phyloP scores from a whole-genome alignment of 2,888 invertebrate species.

The Isoperla grammatica region DNA sequence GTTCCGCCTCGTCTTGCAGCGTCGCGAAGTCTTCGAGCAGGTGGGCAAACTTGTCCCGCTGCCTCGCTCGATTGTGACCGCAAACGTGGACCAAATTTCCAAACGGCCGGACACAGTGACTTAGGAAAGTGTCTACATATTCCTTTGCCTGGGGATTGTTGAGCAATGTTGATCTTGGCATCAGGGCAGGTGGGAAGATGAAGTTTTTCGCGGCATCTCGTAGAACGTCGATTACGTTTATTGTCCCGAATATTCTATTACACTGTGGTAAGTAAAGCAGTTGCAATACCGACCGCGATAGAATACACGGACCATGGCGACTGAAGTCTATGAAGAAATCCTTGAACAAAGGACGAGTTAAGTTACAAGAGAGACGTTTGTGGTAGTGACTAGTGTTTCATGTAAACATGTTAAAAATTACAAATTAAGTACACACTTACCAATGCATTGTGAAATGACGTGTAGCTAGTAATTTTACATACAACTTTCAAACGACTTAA shows the following conservation, averaged over 20 bases:
- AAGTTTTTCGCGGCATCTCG: slow-evolving; percentile 81
- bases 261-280: slow-evolving; percentile 61
- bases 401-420: background rate
- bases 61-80: slow-evolving; percentile 93
- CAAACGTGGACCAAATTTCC: slow-evolving; percentile 80
- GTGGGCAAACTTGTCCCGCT: slow-evolving; percentile 87
- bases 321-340: slow-evolving; percentile 94
- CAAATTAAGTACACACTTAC: slow-evolving; percentile 45
- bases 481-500: slow-evolving; percentile 74
- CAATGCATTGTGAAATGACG: slow-evolving; percentile 75
- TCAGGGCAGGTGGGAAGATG: slow-evolving; percentile 84
- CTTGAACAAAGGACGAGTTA: slow-evolving; percentile 44
- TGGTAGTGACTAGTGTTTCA: too few species aligned
- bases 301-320: slow-evolving; percentile 79
- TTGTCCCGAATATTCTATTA: slow-evolving; percentile 52
- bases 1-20: slow-evolving; percentile 78
- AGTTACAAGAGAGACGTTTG: slow-evolving; percentile 12
- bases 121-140: slow-evolving; percentile 82
- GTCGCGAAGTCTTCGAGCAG: slow-evolving; percentile 85
- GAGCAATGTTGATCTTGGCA: slow-evolving; percentile 62
- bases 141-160: slow-evolving; percentile 72
- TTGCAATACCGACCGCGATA: slow-evolving; percentile 86
- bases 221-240: slow-evolving; percentile 69
- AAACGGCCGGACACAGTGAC: slow-evolving; percentile 81
- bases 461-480: slow-evolving; percentile 71